Evolutionary conservation across 2,113 vertebrate genomes (phyloP), one percentile per base, ranked within the genome.

Genomic region (Laticauda colubrina): DNA sequence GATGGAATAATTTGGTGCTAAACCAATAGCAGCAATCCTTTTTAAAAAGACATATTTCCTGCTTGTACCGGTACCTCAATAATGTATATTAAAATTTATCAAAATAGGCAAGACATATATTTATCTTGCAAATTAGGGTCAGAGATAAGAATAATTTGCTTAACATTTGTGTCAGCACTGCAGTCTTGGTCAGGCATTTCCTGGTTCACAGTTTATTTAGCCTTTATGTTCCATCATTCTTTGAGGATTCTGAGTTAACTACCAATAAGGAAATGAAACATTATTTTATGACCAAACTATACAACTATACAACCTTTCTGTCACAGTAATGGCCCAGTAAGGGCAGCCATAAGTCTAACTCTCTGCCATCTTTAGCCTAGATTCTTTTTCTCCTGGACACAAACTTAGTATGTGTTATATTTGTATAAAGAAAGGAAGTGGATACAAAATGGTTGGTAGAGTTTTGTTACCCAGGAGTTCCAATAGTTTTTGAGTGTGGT

Each of bases 131-230:
- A 39, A 85, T 26, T 55, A 43, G 45, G 1, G 15, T 29, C 55
- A 34, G 39, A 51, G 75, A 57, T 59, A 86, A 91, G 54, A 51
- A 43, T 18, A 24, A 87, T 53, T 59, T 56, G 39, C 26, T 20
- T 91, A 34, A 59, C 11, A 1, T 81, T 85, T 15, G 24, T 26
- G 34, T 15, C 2, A 24, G 34, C 9, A 24, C 21, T 56, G n/a
- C 23, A 45, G 6, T 23, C 51, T 59, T 57, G 51, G 5, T 23
- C 10, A 26, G 43, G 23, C 56, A 64, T 29, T 64, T 92, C 85
- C 91, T 87, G 85, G 56, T 92, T 92, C 85, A 53, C 20, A 53
- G n/a, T 57, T 53, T 87, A 48, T 61, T 81, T 90, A 86, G 39
- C 10, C 43, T 91, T 26, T 86, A 24, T 56, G 3, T 21, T 26